phyloP scores from a whole-genome alignment of 2,797 vertebrate species.

The Chelon labrosus region DNA sequence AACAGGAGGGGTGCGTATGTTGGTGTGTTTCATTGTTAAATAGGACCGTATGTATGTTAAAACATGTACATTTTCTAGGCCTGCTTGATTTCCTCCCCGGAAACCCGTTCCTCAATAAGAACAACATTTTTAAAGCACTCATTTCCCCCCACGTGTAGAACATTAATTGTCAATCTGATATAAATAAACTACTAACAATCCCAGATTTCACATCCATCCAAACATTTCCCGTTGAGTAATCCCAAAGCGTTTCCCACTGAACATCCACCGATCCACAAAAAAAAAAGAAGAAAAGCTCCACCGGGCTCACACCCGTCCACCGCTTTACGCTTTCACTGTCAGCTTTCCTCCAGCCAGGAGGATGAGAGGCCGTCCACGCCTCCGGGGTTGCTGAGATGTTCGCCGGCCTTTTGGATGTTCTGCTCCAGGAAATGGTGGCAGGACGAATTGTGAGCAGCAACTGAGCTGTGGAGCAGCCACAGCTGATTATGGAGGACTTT shows the following conservation, averaged over 20 bases:
- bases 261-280: too few species aligned
- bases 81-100: too few species aligned
- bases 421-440: conserved; percentile 92
- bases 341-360: conserved; percentile 93
- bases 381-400: conserved; percentile 81
- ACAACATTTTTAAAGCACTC: too few species aligned
- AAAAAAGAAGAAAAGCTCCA: neutral
- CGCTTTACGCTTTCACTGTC: conserved; percentile 36
- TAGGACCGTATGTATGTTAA: too few species aligned
- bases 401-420: conserved; percentile 87
- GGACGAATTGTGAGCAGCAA: conserved; percentile 88
- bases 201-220: neutral
- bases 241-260: too few species aligned
- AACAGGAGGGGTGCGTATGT: conserved; percentile 12
- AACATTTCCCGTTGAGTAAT: neutral
- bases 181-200: conserved; percentile 20
- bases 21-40: neutral
- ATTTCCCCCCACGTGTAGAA: too few species aligned
- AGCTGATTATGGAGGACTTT: conserved; percentile 93
- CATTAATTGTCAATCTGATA: too few species aligned
- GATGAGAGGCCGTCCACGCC: conserved; percentile 74
- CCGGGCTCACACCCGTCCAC: neutral
- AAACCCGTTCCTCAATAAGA: too few species aligned
- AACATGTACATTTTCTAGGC: too few species aligned
- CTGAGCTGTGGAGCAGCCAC: conserved; percentile 90